A percentile compares a stretch with the other conserved stretches of the same genome.
phyloP scores from a whole-genome alignment of 2,797 vertebrate species.

The Pipistrellus pipistrellus region DNA sequence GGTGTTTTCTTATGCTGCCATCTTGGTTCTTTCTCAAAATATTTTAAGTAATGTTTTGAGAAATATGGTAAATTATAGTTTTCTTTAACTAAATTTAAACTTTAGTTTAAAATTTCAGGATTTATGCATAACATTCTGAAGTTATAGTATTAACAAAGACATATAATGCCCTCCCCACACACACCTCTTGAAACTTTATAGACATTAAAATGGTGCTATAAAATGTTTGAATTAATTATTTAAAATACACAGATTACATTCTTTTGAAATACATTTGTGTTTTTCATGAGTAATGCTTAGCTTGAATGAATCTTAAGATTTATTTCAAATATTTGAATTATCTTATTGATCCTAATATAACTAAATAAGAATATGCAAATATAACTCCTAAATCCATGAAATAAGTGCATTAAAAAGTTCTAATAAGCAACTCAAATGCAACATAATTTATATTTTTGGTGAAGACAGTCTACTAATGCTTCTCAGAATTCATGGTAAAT shows the following conservation, averaged over 20 bases:
- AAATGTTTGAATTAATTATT: conserved; percentile 1
- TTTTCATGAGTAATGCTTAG: conserved; percentile 49
- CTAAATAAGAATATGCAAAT: conserved; percentile 29
- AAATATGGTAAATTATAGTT: conserved; percentile 56
- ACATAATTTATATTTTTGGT: neutral
- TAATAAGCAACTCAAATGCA: neutral
- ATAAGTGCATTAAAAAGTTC: conserved; percentile 42
- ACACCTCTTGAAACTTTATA: neutral
- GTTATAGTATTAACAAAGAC: conserved; percentile 28
- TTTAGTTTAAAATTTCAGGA: conserved; percentile 61
- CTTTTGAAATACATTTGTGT: conserved; percentile 59
- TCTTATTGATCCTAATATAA: conserved; percentile 28
- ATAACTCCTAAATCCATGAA: neutral
- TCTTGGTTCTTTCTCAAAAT: conserved; percentile 21
- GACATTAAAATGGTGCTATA: conserved; percentile 52
- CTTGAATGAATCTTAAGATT: conserved; percentile 27
- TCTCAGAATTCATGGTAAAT: neutral
- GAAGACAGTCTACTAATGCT: neutral
- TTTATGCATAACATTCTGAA: neutral
- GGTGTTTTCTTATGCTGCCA: too few relatives aligned
- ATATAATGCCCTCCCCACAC: neutral
- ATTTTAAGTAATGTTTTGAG: conserved; percentile 64
- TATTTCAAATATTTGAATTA: conserved; percentile 41
- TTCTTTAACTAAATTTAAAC: conserved; percentile 51
- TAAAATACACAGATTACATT: conserved; percentile 49